Evolutionary conservation across 2,113 vertebrate genomes (phyloP).

Genomic region (Pyxicephalus adspersus): DNA sequence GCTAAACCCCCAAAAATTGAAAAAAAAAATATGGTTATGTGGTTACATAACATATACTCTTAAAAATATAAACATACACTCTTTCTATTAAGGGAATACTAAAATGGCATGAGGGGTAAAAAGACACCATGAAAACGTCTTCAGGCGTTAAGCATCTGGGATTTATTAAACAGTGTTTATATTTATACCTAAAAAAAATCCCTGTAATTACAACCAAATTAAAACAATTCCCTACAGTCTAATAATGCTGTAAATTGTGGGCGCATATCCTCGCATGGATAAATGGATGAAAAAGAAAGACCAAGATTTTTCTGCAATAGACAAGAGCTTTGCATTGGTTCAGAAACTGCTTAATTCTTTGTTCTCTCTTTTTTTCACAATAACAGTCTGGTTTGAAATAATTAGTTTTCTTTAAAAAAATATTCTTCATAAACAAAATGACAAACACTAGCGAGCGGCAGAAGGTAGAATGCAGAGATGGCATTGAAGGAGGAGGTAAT

Average conservation of each 20-base stretch:
- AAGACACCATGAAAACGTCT: not conserved
- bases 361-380: not conserved
- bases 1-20: no score
- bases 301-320: not conserved
- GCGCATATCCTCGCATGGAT: constrained; percentile 13
- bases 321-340: constrained; percentile 16
- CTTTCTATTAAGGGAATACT: no score
- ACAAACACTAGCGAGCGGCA: constrained; percentile 39
- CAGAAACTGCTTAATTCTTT: constrained; percentile 10
- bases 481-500: constrained; percentile 51
- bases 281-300: constrained; percentile 14
- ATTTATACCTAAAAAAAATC: not conserved
- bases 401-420: constrained; percentile 50
- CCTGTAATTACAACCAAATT: not conserved
- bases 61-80: no score
- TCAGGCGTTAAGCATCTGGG: not conserved
- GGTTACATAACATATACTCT: no score
- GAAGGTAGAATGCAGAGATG: constrained; percentile 52
- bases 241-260: constrained; percentile 6
- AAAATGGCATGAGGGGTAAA: not conserved
- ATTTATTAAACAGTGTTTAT: constrained; percentile 9
- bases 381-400: constrained; percentile 42
- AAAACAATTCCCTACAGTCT: constrained; percentile 16
- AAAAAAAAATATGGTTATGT: no score
- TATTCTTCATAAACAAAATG: constrained; percentile 55